Evolutionary conservation across 2,888 invertebrate species (phyloP).

Genomic region (Oligia strigilis): DNA sequence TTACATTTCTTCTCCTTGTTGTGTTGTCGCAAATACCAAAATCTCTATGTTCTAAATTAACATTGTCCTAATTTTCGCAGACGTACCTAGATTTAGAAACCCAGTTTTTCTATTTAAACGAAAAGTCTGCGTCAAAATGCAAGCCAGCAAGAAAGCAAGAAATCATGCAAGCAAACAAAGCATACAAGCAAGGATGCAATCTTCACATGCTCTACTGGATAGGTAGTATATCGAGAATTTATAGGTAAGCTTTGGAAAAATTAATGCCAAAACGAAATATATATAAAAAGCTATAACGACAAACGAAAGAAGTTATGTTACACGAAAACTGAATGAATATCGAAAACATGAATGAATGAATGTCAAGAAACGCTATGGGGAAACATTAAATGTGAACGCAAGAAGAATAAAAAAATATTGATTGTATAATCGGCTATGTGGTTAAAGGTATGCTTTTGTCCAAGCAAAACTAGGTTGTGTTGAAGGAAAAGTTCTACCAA

Average conservation of each 20-base stretch:
- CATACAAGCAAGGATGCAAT: background rate
- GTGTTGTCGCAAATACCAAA: background rate
- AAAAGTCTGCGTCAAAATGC: background rate
- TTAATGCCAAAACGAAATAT: background rate
- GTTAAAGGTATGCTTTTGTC: background rate
- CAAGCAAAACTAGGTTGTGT: background rate
- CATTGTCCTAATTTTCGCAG: background rate
- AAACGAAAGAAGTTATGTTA: background rate
- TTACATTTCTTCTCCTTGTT: background rate
- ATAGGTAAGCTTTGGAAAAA: background rate
- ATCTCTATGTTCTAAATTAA: background rate
- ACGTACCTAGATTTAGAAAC: background rate
- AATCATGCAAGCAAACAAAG: background rate
- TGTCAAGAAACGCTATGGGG: background rate
- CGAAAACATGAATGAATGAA: conserved; percentile 2
- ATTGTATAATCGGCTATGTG: background rate
- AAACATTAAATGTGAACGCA: background rate
- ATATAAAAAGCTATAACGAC: background rate
- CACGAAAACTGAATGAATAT: background rate
- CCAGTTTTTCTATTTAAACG: conserved; percentile 1
- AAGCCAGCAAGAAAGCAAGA: conserved; percentile 9
- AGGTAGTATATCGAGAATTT: background rate
- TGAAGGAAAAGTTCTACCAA: background rate
- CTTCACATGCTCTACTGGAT: background rate
- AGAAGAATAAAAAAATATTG: background rate